Evolutionary conservation across 2,888 invertebrate genomes (phyloP).

Genomic region (Apocheima hispidaria): DNA sequence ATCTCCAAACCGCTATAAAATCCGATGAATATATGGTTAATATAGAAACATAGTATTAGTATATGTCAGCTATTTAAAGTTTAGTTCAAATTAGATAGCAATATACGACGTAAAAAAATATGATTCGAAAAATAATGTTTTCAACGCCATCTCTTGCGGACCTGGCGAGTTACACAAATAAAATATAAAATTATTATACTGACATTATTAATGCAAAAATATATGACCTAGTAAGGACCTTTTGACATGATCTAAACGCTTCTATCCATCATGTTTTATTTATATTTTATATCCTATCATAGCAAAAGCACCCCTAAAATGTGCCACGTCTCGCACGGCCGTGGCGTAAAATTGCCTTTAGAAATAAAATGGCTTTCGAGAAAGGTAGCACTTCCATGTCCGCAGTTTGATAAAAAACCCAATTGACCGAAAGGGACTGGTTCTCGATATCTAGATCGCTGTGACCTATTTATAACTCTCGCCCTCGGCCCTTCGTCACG

Average conservation of each 20-base stretch:
- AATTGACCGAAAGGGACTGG: slow-evolving; percentile 27
- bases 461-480: slow-evolving; percentile 29
- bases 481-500: slow-evolving; percentile 27
- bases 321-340: not conserved
- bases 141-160: too few relatives aligned
- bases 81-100: too few relatives aligned
- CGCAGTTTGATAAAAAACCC: slow-evolving; percentile 19
- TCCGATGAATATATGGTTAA: too few relatives aligned
- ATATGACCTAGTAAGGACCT: not conserved
- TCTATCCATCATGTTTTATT: not conserved
- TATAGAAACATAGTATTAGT: too few relatives aligned
- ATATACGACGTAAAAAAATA: too few relatives aligned
- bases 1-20: too few relatives aligned
- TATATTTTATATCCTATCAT: not conserved
- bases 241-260: not conserved
- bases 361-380: slow-evolving; percentile 19
- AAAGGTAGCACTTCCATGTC: slow-evolving; percentile 3
- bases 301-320: not conserved
- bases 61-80: too few relatives aligned
- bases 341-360: slow-evolving; percentile 13
- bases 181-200: too few relatives aligned
- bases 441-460: slow-evolving; percentile 21
- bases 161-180: too few relatives aligned
- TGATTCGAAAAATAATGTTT: too few relatives aligned
- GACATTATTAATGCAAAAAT: too few relatives aligned